These are phyloP conservation scores for Julus scandinavius DNA, from an alignment of 2,888 invertebrate species.

Conservation along the genomic window DNA sequence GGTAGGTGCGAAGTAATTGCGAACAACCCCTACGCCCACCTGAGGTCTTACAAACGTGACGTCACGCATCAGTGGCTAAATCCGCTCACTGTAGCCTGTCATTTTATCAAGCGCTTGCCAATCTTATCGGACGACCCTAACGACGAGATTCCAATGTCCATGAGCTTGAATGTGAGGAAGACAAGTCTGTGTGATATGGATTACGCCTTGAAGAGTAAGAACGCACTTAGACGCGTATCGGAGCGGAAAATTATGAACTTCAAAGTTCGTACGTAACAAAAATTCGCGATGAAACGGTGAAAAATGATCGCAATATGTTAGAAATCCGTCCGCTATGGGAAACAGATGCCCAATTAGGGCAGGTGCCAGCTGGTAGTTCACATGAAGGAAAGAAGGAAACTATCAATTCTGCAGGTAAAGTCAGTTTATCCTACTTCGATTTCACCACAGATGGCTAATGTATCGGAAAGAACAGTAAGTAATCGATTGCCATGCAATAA, in stretches of 20 bases:
- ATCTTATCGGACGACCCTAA: background rate
- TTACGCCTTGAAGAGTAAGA: background rate
- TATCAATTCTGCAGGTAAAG: background rate
- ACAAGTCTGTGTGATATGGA: background rate
- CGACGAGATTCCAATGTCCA: background rate
- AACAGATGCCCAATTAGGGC: background rate
- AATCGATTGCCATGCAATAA: too few relatives aligned
- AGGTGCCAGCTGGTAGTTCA: background rate
- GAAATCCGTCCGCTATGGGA: conserved; percentile 37
- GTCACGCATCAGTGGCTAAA: background rate
- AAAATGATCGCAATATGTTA: background rate
- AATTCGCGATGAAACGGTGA: background rate
- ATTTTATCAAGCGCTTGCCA: background rate
- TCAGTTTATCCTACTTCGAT: too few relatives aligned
- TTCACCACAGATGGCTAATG: too few relatives aligned
- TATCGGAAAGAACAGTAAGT: too few relatives aligned
- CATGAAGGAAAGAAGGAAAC: background rate
- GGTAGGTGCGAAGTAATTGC: too few relatives aligned
- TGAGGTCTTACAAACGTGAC: too few relatives aligned
- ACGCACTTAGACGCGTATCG: background rate
- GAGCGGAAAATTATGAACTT: background rate
- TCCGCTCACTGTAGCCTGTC: background rate
- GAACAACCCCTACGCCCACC: too few relatives aligned
- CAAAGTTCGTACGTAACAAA: background rate
- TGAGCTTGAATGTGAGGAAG: background rate